Conservation (phyloP, 2,888 invertebrate genomes). For the Syritta pipiens region DNA sequence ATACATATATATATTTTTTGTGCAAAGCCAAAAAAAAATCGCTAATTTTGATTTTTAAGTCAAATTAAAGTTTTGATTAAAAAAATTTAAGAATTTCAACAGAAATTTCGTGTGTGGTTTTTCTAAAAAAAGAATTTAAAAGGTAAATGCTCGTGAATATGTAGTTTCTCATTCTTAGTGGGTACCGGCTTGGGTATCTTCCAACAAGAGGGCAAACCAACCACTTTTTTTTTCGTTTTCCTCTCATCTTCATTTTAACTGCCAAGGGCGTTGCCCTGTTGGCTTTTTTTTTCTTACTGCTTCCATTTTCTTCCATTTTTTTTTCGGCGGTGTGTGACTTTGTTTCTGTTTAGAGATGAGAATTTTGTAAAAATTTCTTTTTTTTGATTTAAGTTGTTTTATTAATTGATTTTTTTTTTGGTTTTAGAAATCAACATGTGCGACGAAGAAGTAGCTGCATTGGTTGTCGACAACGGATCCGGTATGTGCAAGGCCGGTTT, state of each 20-base stretch:
- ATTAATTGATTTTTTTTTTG: slow-evolving; percentile 38
- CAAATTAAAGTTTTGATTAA: slow-evolving; percentile 17
- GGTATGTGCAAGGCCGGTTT: slow-evolving; percentile 97
- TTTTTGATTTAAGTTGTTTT: slow-evolving; percentile 31
- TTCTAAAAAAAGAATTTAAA: slow-evolving; percentile 25
- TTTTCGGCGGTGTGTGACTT: background rate
- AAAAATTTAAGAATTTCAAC: slow-evolving; percentile 36
- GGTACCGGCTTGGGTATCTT: slow-evolving; percentile 47
- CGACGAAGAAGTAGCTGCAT: slow-evolving; percentile 97
- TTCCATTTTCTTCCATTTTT: slow-evolving; percentile 1
- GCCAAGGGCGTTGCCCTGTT: slow-evolving; percentile 73
- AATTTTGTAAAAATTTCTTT: slow-evolving; percentile 15
- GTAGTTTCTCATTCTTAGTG: background rate
- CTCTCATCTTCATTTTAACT: slow-evolving; percentile 36
- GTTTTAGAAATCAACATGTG: slow-evolving; percentile 85
- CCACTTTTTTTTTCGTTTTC: slow-evolving; percentile 41
- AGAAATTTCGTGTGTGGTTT: slow-evolving; percentile 57
- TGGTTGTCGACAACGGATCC: slow-evolving; percentile 95
- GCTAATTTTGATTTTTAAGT: slow-evolving; percentile 46
- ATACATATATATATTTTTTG: slow-evolving; percentile 32
- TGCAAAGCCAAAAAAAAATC: slow-evolving; percentile 11
- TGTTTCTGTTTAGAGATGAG: background rate
- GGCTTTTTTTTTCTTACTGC: slow-evolving; percentile 24
- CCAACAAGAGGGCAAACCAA: slow-evolving; percentile 6
- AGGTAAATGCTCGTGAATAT: slow-evolving; percentile 32